phyloP scores from a whole-genome alignment of 1,140 invertebrate species.

The Drosophila santomea region DNA sequence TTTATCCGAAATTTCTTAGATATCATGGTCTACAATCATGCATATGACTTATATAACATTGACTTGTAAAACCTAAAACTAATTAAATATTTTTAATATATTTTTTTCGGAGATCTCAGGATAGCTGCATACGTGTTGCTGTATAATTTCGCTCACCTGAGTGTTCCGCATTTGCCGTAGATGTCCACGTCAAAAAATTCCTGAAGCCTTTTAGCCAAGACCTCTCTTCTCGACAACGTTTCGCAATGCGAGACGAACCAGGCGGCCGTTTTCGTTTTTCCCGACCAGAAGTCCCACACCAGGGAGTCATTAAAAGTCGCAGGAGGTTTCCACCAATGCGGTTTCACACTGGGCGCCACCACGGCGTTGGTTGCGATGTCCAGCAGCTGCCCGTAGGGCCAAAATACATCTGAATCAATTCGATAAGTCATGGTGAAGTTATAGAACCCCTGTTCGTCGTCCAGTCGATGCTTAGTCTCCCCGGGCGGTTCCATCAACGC shows the following conservation, averaged over 20 bases:
- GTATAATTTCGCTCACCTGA: constrained; percentile 47
- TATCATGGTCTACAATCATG: no score
- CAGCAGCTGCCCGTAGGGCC: constrained; percentile 86
- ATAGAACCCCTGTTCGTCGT: constrained; percentile 77
- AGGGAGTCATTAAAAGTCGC: constrained; percentile 47
- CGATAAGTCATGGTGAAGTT: constrained; percentile 88
- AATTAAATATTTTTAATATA: no score
- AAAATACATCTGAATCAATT: constrained; percentile 87
- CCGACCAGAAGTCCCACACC: constrained; percentile 68
- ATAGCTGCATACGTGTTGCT: background rate
- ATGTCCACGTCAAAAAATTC: constrained; percentile 87
- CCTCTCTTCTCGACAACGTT: constrained; percentile 86
- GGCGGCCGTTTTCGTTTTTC: constrained; percentile 85
- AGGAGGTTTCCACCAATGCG: constrained; percentile 54
- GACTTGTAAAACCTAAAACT: no score
- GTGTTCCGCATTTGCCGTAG: constrained; percentile 87
- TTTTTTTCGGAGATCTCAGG: no score
- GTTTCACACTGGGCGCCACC: constrained; percentile 52
- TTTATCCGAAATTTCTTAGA: no score
- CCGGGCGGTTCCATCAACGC: constrained; percentile 77
- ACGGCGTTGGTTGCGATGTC: constrained; percentile 57
- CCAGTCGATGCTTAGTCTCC: constrained; percentile 68
- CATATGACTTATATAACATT: no score
- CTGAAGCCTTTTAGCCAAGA: constrained; percentile 86
- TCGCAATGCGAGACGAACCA: constrained; percentile 89